These are phyloP conservation scores for Ictidomys tridecemlineatus DNA, from an alignment of 2,113 vertebrate genomes.

Conservation along the genomic window DNA sequence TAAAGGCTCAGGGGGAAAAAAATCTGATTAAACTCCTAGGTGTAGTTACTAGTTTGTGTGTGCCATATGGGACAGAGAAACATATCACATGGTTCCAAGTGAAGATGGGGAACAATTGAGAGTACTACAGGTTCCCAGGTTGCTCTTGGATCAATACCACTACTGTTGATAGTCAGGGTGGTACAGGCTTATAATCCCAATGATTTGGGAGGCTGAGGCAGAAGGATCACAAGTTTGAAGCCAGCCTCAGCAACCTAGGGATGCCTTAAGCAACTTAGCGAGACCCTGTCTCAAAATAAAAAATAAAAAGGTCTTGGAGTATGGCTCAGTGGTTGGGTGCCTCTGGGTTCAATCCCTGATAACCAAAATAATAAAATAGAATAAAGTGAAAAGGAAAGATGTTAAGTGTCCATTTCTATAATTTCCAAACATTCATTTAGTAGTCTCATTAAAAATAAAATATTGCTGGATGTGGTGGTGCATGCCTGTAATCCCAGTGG, in stretches of 20 bases:
- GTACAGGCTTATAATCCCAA: neutral
- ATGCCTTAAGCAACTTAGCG: neutral
- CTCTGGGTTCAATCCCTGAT: neutral
- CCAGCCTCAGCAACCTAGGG: neutral
- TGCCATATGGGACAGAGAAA: neutral
- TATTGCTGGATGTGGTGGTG: too few species aligned
- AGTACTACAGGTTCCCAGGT: neutral
- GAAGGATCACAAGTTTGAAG: neutral
- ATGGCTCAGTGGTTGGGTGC: neutral
- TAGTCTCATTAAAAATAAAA: neutral
- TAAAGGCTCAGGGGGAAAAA: neutral
- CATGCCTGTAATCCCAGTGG: too few species aligned
- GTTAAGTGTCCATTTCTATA: neutral
- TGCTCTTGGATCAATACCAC: neutral
- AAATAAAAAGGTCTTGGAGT: neutral
- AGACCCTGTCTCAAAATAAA: neutral
- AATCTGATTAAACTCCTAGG: neutral
- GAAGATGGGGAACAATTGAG: neutral
- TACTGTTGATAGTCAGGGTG: neutral
- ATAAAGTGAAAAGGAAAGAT: neutral
- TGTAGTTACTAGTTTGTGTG: neutral
- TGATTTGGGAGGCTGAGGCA: neutral
- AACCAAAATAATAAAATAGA: neutral
- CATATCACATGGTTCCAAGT: neutral
- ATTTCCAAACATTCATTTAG: slow-evolving; percentile 40